Percentiles rank a stretch among this genome's conserved stretches.
These are phyloP conservation scores for Odontothrips loti DNA, from an alignment of 2,888 invertebrate species.

Conservation along the genomic window DNA sequence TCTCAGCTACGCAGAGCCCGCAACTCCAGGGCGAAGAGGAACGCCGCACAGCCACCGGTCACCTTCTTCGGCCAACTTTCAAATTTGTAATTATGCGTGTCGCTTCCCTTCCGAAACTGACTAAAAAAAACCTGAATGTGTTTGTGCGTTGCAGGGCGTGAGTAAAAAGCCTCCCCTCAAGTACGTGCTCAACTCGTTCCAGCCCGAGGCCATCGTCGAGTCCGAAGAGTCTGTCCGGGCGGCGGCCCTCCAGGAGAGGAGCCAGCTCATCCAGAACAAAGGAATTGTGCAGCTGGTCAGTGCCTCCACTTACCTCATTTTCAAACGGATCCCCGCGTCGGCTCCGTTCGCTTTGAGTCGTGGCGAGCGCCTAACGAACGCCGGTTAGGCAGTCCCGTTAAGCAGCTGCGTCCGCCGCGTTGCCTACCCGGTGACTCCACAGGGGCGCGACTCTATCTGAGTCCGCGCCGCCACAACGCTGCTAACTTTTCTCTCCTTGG, in stretches of 20 bases:
- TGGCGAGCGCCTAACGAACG: not conserved
- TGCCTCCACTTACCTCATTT: too few species aligned
- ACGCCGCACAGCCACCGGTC: not conserved
- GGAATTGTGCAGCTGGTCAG: conserved; percentile 62
- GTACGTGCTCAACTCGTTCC: conserved; percentile 51
- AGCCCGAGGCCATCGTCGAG: conserved; percentile 62
- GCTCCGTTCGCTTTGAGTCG: too few species aligned
- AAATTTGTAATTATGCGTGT: too few species aligned
- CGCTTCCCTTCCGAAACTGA: too few species aligned
- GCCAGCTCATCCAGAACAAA: conserved; percentile 64
- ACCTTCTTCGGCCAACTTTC: too few species aligned
- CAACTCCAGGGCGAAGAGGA: not conserved
- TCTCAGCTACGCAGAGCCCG: not conserved
- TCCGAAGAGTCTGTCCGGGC: conserved; percentile 69
- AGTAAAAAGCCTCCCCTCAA: conserved; percentile 7
- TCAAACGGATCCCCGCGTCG: too few species aligned
- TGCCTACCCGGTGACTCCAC: not conserved
- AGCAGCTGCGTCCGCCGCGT: not conserved
- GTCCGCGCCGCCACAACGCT: not conserved
- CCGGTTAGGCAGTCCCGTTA: not conserved
- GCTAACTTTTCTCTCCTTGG: not conserved
- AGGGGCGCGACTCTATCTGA: not conserved
- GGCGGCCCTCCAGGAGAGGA: conserved; percentile 61
- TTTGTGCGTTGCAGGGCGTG: not conserved
- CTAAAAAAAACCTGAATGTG: not conserved